phyloP scores from a whole-genome alignment of 1,140 invertebrate species.

The Thereuonema tuberculata region DNA sequence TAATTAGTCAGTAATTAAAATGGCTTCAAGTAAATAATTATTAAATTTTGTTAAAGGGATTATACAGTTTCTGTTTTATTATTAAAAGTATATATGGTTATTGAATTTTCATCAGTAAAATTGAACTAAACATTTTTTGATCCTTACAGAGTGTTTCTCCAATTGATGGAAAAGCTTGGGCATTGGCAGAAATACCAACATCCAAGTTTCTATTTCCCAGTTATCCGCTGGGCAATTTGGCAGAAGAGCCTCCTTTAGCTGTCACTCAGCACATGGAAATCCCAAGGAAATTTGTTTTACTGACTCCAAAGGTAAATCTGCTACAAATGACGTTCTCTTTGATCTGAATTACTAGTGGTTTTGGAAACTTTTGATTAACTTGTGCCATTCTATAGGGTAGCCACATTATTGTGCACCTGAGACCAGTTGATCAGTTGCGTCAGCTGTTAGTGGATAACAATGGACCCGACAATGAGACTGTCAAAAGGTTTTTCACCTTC shows the following conservation, averaged over 20 bases:
- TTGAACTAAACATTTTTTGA: no score
- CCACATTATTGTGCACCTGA: conserved; percentile 63
- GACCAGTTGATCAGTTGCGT: conserved; percentile 70
- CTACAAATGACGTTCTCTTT: no score
- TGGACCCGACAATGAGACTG: conserved; percentile 66
- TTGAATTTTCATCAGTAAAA: no score
- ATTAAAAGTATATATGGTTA: no score
- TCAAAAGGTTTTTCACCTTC: conserved; percentile 70
- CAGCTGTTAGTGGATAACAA: conserved; percentile 63
- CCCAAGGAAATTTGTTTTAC: conserved; percentile 60
- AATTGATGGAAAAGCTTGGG: conserved; percentile 72
- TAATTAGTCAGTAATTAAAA: no score
- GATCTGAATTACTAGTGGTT: no score
- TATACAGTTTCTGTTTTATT: no score
- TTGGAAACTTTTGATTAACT: no score
- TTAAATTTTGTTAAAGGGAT: no score
- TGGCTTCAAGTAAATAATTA: no score
- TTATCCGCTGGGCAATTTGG: conserved; percentile 11
- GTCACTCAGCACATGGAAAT: conserved; percentile 61
- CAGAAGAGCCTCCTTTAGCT: conserved; percentile 43
- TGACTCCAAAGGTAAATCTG: conserved; percentile 61
- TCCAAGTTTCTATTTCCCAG: conserved; percentile 1
- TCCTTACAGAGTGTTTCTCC: conserved; percentile 52
- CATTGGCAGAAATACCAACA: conserved; percentile 47
- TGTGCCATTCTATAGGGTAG: conserved; percentile 47